A percentile compares a stretch with the other conserved stretches of the same genome.
These are phyloP conservation scores for Chrysolina oricalcia DNA, from an alignment of 2,888 invertebrate species.

Conservation along the genomic window DNA sequence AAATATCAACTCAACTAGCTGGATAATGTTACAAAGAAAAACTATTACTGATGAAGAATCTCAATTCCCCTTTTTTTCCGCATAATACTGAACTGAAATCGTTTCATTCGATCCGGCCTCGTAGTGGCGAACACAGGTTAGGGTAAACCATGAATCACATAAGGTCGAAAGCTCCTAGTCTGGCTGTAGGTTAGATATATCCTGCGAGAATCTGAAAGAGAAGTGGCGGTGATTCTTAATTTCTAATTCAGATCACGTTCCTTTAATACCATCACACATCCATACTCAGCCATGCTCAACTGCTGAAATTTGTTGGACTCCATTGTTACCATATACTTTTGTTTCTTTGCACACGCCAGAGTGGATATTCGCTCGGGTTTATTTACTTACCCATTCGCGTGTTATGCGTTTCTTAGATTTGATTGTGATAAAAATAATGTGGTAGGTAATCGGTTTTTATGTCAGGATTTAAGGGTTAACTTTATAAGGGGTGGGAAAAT, in stretches of 20 bases:
- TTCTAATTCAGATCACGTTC: conserved; percentile 71
- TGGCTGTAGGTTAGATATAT: conserved; percentile 58
- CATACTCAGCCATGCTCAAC: conserved; percentile 67
- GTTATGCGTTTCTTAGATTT: conserved; percentile 24
- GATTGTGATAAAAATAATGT: conserved; percentile 1
- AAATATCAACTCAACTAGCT: too few species aligned
- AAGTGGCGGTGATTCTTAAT: conserved; percentile 69
- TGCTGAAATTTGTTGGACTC: conserved; percentile 66
- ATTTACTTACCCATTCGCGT: conserved; percentile 53
- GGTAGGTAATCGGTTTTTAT: background rate
- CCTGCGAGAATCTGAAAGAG: conserved; percentile 57
- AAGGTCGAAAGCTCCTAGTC: conserved; percentile 50
- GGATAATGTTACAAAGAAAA: too few species aligned
- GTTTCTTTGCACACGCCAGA: conserved; percentile 57
- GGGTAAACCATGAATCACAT: conserved; percentile 54
- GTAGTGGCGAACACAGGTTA: conserved; percentile 53
- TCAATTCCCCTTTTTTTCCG: too few species aligned
- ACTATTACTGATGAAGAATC: too few species aligned
- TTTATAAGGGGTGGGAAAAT: too few species aligned
- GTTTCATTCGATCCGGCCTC: conserved; percentile 32
- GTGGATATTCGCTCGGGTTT: conserved; percentile 56
- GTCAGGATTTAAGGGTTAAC: background rate
- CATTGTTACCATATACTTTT: conserved; percentile 60
- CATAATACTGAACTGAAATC: background rate
- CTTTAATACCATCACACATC: conserved; percentile 70